Base-by-base conservation (phyloP, 2,113 vertebrate genomes). In the Equus quagga region DNA sequence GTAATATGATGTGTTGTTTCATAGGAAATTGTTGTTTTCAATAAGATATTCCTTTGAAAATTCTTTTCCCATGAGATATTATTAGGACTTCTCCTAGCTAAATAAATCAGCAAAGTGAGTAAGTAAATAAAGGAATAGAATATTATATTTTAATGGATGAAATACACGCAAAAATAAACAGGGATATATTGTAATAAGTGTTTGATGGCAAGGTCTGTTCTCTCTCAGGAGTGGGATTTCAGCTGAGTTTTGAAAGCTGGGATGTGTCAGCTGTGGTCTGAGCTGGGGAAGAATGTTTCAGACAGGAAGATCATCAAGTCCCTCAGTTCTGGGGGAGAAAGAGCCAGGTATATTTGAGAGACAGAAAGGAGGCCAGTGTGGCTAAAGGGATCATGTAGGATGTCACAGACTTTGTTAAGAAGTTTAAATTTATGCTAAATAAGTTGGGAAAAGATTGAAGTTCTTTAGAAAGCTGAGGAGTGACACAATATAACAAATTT, bases 11-110 rank as follows among this genome's bases (percentile, higher is more conserved):
- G 10, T 94, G 11, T 6, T 87, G 15, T 7, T 96, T 76, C 56
- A 36, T 64, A 44, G 80, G 64, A 94, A 94, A 90, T 54, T 67
- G 14, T 69, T 84, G 9, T 73, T 96, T 84, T 70, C 75, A 94
- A 15, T 64, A 80, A 87, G 36, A 4, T 28, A 54, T 24, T 76
- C 17, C 8, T 90, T 80, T 83, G 33, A 75, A 94, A 95, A 46
- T 83, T 90, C 51, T 80, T 94, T 96, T 95, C 17, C 28, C 41
- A 2, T 72, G 60, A 87, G 11, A 54, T 96, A 19, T 49, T 65
- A 86, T 83, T 92, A 86, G 70, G 24, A 83, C 14, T 72, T 94
- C n/a, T 82, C 67, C 41, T 78, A 89, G 24, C 10, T 26, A 81
- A 80, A 69, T 75, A 96, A 88, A 46, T 1, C 75, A 79, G 64